Evolutionary conservation across 2,797 vertebrate species (phyloP).

Genomic region (Phyllotis vaccarum): DNA sequence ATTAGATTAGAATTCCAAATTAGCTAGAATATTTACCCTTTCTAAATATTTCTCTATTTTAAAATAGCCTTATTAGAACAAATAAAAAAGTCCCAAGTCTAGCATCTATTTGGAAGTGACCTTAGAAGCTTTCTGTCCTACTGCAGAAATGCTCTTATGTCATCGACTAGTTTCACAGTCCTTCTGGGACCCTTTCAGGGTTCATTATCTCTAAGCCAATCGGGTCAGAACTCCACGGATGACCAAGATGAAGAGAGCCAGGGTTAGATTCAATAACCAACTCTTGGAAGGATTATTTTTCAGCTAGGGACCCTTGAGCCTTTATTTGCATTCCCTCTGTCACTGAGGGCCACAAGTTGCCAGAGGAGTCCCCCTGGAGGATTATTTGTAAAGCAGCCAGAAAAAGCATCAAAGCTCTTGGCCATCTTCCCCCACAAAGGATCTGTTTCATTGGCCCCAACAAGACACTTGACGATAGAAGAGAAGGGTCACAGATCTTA

Average conservation of each 20-base stretch:
- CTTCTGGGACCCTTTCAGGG: not conserved
- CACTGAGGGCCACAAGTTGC: not conserved
- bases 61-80: constrained; percentile 11
- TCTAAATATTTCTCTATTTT: constrained; percentile 20
- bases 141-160: not conserved
- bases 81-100: not conserved
- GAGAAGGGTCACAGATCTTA: not conserved
- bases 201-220: not conserved
- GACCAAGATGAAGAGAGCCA: not conserved
- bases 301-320: not conserved
- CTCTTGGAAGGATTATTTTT: not conserved
- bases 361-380: not conserved
- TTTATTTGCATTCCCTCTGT: not conserved
- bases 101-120: constrained; percentile 38
- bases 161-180: not conserved
- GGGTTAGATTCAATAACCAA: not conserved
- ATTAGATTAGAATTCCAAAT: constrained; percentile 16
- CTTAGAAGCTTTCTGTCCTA: constrained; percentile 10
- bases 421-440: not conserved
- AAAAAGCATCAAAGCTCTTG: not conserved
- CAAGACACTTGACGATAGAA: not conserved
- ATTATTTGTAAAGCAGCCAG: not conserved
- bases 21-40: not conserved
- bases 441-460: not conserved
- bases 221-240: not conserved